Evolutionary conservation across 2,888 invertebrate genomes (phyloP), one percentile per base, ranked within the genome.

Genomic region (Stegophylla sp.): DNA sequence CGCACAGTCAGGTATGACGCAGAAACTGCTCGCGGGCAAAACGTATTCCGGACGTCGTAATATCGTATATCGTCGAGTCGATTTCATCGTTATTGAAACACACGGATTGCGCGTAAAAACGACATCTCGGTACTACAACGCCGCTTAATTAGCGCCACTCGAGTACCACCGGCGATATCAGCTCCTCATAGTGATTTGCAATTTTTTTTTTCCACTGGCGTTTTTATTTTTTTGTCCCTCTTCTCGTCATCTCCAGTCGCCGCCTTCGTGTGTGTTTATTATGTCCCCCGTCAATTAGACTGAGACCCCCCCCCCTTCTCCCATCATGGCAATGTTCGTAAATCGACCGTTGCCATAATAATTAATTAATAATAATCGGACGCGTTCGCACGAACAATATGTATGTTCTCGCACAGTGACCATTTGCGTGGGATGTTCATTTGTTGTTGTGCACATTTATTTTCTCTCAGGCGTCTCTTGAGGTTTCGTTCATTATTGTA

Each of bases 241-340:
- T n/a, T n/a, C 13, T 15, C 7, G 43, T 12, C 7, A 20, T 43
- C 13, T 12, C 56, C 23, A 20, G 10, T 20, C 56, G 10, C n/a
- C 20, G n/a, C n/a, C 10, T 9, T 56, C 56, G 12, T 56, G 20
- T 3, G 43, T 74, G 61, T 61, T 74, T 63, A 48, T 74, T 34
- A 34, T 7, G 7, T n/a, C n/a, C 34, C 3, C 34, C 61, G 74
- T 63, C 74, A 63, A 74, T 74, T 74, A 74, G 61, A 73, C 73
- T 9, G 28, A 73, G 73, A 45, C 5, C 41, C 41, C 56, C 23
- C 23, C 41, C 15, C 56, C 3, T 7, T 23, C 41, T 41, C 23
- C 23, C 41, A 12, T 72, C 3, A 9, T 56, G 13, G 34, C 43
- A 17, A 28, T 20, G 61, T 61, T 73, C 10, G 20, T 56, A 61